Evolutionary conservation across 2,888 invertebrate genomes (phyloP).

Genomic region (Melangyna quadrimaculata): DNA sequence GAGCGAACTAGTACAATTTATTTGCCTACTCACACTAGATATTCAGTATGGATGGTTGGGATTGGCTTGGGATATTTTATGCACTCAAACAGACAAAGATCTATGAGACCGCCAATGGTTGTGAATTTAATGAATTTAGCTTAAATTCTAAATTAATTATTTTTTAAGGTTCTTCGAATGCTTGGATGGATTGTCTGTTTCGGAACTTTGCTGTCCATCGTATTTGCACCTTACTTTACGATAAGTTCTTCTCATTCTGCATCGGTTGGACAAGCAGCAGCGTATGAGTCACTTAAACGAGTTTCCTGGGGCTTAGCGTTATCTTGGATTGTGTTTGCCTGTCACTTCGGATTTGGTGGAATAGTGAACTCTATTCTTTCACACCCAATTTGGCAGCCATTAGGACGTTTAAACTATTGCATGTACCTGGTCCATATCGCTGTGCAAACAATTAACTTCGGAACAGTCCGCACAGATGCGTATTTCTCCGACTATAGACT

Average conservation of each 20-base stretch:
- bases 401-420: constrained; percentile 67
- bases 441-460: constrained; percentile 49
- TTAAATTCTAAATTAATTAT: not conserved
- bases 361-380: constrained; percentile 69
- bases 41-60: constrained; percentile 77
- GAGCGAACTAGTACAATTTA: constrained; percentile 67
- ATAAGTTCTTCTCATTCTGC: not conserved
- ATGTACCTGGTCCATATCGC: constrained; percentile 69
- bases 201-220: constrained; percentile 20
- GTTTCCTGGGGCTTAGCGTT: constrained; percentile 67
- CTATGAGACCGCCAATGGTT: constrained; percentile 60
- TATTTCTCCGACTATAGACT: constrained; percentile 52
- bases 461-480: constrained; percentile 32
- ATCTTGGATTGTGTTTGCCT: constrained; percentile 73
- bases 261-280: constrained; percentile 40
- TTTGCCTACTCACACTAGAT: constrained; percentile 74
- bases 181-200: constrained; percentile 55
- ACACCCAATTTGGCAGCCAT: constrained; percentile 69
- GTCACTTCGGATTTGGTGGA: constrained; percentile 71
- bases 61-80: constrained; percentile 75
- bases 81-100: constrained; percentile 68
- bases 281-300: constrained; percentile 65
- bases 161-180: not conserved
- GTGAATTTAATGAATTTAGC: not conserved
- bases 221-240: constrained; percentile 48